These are phyloP conservation scores for Nipponia nippon DNA, from an alignment of 2,113 vertebrate genomes.

Conservation along the genomic window DNA sequence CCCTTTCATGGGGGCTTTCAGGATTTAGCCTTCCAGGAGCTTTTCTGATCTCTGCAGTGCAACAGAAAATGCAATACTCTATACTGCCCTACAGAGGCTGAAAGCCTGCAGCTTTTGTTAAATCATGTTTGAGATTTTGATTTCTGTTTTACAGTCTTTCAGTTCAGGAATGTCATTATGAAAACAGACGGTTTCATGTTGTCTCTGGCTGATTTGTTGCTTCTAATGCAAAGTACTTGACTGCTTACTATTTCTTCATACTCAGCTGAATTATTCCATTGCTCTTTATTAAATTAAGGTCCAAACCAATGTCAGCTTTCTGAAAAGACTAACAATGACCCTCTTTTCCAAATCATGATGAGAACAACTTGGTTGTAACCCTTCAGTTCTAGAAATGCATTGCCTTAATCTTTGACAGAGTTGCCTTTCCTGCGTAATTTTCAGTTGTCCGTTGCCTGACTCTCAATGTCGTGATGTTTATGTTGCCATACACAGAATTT, in stretches of 20 bases:
- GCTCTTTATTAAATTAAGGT: background rate
- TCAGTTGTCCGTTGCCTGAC: background rate
- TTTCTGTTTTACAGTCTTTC: background rate
- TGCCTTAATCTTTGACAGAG: background rate
- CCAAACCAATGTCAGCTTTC: background rate
- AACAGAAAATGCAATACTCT: background rate
- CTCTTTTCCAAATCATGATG: background rate
- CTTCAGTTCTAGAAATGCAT: background rate
- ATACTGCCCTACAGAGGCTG: background rate
- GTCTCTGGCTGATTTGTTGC: background rate
- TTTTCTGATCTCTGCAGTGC: background rate
- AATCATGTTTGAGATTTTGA: background rate
- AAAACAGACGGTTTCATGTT: background rate
- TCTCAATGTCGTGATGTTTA: background rate
- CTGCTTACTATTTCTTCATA: background rate
- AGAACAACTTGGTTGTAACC: background rate
- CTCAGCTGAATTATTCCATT: background rate
- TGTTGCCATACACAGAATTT: background rate
- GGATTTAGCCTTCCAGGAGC: background rate
- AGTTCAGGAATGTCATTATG: background rate
- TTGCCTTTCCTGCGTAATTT: background rate
- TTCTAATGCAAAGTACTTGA: fast-evolving
- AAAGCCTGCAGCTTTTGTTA: background rate
- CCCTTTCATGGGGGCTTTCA: background rate
- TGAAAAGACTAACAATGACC: background rate